Base-by-base conservation (phyloP, 2,113 vertebrate genomes). In the Anolis carolinensis region DNA sequence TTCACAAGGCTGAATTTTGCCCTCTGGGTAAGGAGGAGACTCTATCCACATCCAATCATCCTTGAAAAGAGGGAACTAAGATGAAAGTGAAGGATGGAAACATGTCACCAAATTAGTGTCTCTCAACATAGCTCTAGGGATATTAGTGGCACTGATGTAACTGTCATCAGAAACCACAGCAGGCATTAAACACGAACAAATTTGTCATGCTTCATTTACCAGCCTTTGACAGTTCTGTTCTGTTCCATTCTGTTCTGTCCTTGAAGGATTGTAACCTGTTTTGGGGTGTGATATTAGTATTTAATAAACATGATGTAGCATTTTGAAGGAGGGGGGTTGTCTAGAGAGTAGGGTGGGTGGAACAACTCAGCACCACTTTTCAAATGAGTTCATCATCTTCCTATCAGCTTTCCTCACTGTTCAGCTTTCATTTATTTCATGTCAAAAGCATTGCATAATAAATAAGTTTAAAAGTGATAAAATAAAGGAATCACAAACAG, bases 131-230 rank as follows among this genome's bases (percentile, higher is more conserved):
- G 85, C 87, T 82, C 39, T 59, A 88, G 74, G 80, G 89, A 86
- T 91, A 93, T 90, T 89, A 79, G 72, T 77, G 84, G 91, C 89
- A 90, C 86, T 25, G 0, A 91, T 82, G 11, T 77, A 87, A 82
- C 89, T 94, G 92, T 92, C 92, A 93, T 88, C 82, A 82, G 86
- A 88, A 89, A 91, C 81, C 7, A 2, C 67, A 1, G 0, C 0
- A 0, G 21, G 82, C 89, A 90, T 79, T 84, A 89, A 95, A 92
- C 85, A 90, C 90, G 88, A 87, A 82, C 8, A 2, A n/a, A 6
- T 78, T 94, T 95, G 91, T 87, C 94, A 90, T 27, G 8, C 88
- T 92, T 93, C 92, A 91, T 95, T 95, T 92, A 70, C 73, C 81
- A 85, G 83, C 30, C 82, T 92, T 89, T 93, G 88, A 94, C 90